These are phyloP conservation scores for Corythaixoides concolor DNA, from an alignment of 2,113 vertebrate genomes.

Conservation along the genomic window DNA sequence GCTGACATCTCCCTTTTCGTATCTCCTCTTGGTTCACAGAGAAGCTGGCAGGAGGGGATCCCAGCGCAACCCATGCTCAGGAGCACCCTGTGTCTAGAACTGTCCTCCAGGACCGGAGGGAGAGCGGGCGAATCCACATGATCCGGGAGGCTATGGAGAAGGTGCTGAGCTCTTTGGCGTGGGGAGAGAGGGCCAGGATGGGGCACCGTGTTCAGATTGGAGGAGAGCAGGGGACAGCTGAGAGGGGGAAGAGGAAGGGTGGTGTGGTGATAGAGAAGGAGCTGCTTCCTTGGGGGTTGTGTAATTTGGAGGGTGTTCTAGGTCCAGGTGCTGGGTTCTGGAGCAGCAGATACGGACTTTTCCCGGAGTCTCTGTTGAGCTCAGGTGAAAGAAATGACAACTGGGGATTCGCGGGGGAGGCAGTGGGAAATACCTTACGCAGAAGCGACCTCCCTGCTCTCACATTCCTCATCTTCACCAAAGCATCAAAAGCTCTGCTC, in stretches of 20 bases:
- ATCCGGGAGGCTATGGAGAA: slow-evolving; percentile 74
- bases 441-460: neutral
- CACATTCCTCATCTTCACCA: neutral
- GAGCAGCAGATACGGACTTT: neutral
- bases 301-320: neutral
- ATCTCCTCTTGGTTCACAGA: slow-evolving; percentile 35
- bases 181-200: neutral
- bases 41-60: slow-evolving; percentile 63
- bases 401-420: neutral
- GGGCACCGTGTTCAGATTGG: neutral
- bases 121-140: slow-evolving; percentile 37
- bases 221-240: neutral
- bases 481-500: neutral
- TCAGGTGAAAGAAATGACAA: neutral
- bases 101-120: neutral
- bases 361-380: neutral
- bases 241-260: neutral
- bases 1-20: neutral
- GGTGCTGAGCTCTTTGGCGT: slow-evolving; percentile 48
- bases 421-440: neutral
- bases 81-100: slow-evolving; percentile 34
- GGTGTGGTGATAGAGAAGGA: neutral
- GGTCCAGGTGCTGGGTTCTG: neutral
- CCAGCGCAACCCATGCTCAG: neutral
- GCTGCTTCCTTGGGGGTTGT: neutral